Conservation (phyloP, 1,140 invertebrate species). For the Hestina assimilis region DNA sequence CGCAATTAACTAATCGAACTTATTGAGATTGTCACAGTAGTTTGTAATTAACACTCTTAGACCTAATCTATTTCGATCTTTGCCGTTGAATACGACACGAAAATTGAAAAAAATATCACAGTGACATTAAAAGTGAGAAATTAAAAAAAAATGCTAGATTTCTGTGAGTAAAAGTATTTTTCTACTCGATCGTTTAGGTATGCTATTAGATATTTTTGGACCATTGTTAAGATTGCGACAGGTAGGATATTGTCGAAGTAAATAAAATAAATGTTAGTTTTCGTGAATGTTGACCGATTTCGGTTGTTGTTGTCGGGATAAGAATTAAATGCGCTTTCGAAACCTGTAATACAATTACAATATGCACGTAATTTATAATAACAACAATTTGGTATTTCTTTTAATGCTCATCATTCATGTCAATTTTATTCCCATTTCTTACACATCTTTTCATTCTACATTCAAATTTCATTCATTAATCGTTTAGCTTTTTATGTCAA, state of each 20-base stretch:
- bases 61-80: conserved; percentile 52
- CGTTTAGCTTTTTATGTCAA: not conserved
- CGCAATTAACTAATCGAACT: conserved; percentile 55
- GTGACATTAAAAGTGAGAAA: conserved; percentile 54
- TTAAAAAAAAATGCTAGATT: conserved; percentile 59
- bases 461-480: not conserved
- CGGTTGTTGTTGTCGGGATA: conserved; percentile 57
- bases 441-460: not conserved
- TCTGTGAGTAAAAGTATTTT: conserved; percentile 74
- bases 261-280: conserved; percentile 58
- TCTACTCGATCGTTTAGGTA: conserved; percentile 76
- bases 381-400: conserved; percentile 21
- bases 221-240: conserved; percentile 74
- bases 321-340: conserved; percentile 48
- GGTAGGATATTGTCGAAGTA: conserved; percentile 67
- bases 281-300: conserved; percentile 53
- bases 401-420: not conserved
- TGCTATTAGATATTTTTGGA: conserved; percentile 78
- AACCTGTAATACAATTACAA: conserved; percentile 8
- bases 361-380: conserved; percentile 19
- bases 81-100: conserved; percentile 44
- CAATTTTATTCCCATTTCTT: not conserved
- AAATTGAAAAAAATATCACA: conserved; percentile 50
- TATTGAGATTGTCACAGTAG: conserved; percentile 66
- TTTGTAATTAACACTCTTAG: conserved; percentile 69